Conservation (phyloP, 2,113 vertebrate species). For the Phocoena phocoena region DNA sequence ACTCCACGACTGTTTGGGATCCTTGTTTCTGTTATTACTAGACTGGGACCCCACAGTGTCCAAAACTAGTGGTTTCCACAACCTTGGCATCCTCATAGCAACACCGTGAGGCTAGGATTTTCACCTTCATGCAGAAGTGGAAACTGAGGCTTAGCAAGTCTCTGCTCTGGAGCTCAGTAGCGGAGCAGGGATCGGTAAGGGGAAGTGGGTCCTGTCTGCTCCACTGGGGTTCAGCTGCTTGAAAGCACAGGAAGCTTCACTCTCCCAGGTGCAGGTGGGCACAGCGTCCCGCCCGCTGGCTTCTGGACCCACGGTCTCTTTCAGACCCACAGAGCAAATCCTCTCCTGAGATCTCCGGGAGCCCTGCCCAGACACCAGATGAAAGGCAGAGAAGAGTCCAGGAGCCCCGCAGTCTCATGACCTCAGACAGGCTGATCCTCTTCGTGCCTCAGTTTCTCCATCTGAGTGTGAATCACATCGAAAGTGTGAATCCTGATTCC, state of each 20-base stretch:
- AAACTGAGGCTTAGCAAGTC: neutral
- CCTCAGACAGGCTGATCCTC: neutral
- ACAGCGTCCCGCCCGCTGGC: too few relatives aligned
- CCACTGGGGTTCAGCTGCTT: neutral
- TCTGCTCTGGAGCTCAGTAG: neutral
- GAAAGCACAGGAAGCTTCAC: neutral
- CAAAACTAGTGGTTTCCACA: neutral
- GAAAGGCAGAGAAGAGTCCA: neutral
- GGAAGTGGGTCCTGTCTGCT: neutral
- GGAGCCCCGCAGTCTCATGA: neutral
- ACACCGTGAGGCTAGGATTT: neutral
- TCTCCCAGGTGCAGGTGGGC: neutral
- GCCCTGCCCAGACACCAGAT: too few relatives aligned
- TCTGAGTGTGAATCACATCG: neutral
- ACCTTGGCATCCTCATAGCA: neutral
- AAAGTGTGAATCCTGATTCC: neutral
- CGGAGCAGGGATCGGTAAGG: neutral
- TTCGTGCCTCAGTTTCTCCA: neutral
- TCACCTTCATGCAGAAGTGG: neutral
- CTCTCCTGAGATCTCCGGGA: neutral
- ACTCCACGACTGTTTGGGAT: neutral
- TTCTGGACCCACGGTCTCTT: neutral
- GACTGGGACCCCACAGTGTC: neutral
- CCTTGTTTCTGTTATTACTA: neutral
- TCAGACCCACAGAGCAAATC: neutral